Evolutionary conservation across 2,113 vertebrate genomes (phyloP), one percentile per base, ranked within the genome.

Genomic region (Herpailurus yagouaroundi): DNA sequence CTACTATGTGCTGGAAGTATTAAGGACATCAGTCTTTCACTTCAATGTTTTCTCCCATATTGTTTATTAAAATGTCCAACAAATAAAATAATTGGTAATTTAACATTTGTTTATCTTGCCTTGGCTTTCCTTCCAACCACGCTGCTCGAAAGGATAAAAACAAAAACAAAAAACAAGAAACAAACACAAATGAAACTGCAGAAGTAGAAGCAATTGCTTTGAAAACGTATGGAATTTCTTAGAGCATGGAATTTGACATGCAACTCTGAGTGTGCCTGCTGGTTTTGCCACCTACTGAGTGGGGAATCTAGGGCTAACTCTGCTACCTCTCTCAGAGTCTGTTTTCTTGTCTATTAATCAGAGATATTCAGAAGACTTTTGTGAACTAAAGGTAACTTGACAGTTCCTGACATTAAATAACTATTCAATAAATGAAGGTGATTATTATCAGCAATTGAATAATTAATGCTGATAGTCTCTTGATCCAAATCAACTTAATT

Each of bases 401-500:
- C 11, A 57, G 31, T 38, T 92, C 16, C 38, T 87, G 45, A 63
- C 50, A 96, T 74, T 41, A 94, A 96, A n/a, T 63, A 89, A 76
- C 25, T 68, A 84, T 25, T 85, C 60, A 79, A 66, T 81, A 90
- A 90, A 76, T 74, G 41, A 83, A 93, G 50, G n/a, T 60, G 73
- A 64, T 80, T 87, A 60, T 48, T 50, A 71, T 52, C 21, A 88
- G 23, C 85, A 79, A 80, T 15, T 91, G 66, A 97, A 48, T 79
- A 93, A 90, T 71, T 91, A 84, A 87, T 50, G 45, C 66, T 90
- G 63, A 73, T 77, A 33, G 33, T 76, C 50, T 90, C 69, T 66
- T 90, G 48, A 93, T n/a, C 25, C 90, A 97, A 90, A 85, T 18
- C 38, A 89, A 63, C 36, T 36, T 68, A 97, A 83, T 79, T 68